These are phyloP conservation scores for Fregata magnificens DNA, from an alignment of 2,113 vertebrate genomes.

Conservation along the genomic window DNA sequence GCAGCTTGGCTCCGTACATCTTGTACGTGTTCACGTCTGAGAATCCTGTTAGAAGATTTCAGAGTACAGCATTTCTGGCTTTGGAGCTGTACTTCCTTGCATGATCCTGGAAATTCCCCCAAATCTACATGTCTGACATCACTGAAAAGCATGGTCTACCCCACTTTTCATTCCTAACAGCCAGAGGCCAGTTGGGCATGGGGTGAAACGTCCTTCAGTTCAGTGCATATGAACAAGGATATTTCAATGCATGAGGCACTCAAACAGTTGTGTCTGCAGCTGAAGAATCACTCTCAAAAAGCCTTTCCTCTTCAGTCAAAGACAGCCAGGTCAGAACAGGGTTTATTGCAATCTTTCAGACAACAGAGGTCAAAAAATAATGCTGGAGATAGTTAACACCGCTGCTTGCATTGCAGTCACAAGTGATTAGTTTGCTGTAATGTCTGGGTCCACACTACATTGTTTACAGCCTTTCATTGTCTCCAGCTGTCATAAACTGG, in stretches of 20 bases:
- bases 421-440: background rate
- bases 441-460: background rate
- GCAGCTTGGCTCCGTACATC: background rate
- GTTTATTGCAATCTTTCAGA: background rate
- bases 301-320: background rate
- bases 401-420: background rate
- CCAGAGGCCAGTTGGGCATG: background rate
- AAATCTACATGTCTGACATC: background rate
- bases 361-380: background rate
- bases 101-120: background rate
- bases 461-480: background rate
- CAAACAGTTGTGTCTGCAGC: background rate
- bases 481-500: background rate
- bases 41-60: background rate
- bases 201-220: background rate
- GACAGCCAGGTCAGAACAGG: background rate
- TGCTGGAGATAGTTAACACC: background rate
- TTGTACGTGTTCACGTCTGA: no score
- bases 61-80: background rate
- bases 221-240: background rate
- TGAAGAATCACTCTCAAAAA: background rate
- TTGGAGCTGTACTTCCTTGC: background rate
- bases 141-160: background rate
- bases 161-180: background rate
- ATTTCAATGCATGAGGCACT: background rate